These are phyloP conservation scores for Bombus terrestris DNA, from an alignment of 1,140 invertebrate genomes.

Conservation along the genomic window DNA sequence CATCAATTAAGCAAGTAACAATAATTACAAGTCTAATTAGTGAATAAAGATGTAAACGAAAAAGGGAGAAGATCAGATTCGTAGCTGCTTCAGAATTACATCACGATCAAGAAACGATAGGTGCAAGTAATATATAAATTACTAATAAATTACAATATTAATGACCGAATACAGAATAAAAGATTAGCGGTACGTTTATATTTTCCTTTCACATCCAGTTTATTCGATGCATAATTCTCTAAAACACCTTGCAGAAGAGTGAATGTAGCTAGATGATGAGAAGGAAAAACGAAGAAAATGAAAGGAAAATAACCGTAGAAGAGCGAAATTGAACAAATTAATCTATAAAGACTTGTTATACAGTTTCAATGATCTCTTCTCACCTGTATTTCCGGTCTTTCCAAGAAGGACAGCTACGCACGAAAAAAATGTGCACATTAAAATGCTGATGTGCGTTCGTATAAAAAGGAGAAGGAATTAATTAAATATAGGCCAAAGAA, in stretches of 20 bases:
- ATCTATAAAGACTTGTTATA: neutral
- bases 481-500: neutral
- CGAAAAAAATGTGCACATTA: slow-evolving; percentile 70
- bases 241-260: neutral
- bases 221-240: too few relatives aligned
- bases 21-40: slow-evolving; percentile 44
- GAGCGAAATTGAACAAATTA: slow-evolving; percentile 2
- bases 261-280: neutral
- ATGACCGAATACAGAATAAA: too few relatives aligned
- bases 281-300: neutral
- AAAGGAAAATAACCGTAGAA: neutral
- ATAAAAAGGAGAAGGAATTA: slow-evolving; percentile 30
- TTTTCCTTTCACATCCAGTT: neutral
- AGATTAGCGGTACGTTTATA: neutral
- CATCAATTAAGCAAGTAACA: slow-evolving; percentile 40
- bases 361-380: slow-evolving; percentile 62
- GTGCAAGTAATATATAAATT: neutral
- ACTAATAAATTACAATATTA: neutral
- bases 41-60: slow-evolving; percentile 23
- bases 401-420: slow-evolving; percentile 81
- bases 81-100: neutral
- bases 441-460: slow-evolving; percentile 49
- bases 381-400: slow-evolving; percentile 82
- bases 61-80: neutral
- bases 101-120: neutral